Evolutionary conservation across 64 coral and sea anemone genomes (phyloP), one percentile per base, ranked within the genome.

Genomic region (Orbicella faveolata): DNA sequence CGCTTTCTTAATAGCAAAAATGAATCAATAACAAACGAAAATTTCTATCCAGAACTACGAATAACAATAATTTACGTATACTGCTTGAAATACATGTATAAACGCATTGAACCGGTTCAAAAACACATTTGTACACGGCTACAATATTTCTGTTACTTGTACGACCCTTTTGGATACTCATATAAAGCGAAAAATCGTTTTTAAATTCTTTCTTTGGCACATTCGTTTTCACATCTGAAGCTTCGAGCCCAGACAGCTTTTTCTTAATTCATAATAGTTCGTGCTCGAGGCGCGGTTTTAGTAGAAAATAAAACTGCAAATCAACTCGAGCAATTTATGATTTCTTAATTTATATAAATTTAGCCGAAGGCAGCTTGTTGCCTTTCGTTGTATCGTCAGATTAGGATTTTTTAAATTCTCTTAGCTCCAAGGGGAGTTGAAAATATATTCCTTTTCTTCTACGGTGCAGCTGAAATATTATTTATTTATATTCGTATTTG

Each of bases 401-500:
- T 7, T 52, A 16, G 2, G 37, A 72, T 51, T 85, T 85, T 9
- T 11, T 2, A 7, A 21, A 84, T 68, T 34, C 59, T 21, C 30
- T 34, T 57, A 57, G 68, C 80, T 83, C 82, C 39, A 15, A 85
- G 37, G 64, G 37, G 82, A 68, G 39, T 72, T 70, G 34, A 52
- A 73, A 72, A 85, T 72, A 59, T 59, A 15, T 15, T 14, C 13
- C 10, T 52, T 68, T 73, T 52, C 44, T 11, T 16, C 37, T 44
- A 13, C 30, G 70, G 37, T n/a, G 34, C 39, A 52, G n/a, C 63
- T 85, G 1, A 85, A 72, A 52, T 72, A 70, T 73, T 72, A 85
- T 85, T 85, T 51, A 85, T 48, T 30, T 73, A 6, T 4, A 73
- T 85, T 72, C 41, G 35, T 18, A 85, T 72, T 85, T 85, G 79